Percentiles rank a stretch among this genome's conserved stretches.
These are phyloP conservation scores for Pseudorectes ferrugineus DNA, from an alignment of 2,113 vertebrate genomes.

Conservation along the genomic window DNA sequence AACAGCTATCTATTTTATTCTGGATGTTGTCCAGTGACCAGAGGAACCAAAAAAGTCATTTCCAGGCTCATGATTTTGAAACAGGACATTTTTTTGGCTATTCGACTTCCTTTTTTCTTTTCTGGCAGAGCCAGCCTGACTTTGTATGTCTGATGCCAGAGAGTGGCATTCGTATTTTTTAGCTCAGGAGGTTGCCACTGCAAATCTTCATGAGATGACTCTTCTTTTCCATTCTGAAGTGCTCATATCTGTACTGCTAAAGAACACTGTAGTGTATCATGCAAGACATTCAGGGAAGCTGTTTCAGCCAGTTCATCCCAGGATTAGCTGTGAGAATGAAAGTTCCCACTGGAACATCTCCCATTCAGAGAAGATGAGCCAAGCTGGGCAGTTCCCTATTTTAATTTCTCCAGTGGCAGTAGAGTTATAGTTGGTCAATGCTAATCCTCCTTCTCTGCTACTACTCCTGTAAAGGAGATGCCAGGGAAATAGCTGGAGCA, in stretches of 20 bases:
- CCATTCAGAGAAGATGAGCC: not conserved
- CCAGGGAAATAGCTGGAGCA: not conserved
- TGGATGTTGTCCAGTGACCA: not conserved
- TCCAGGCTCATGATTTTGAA: conserved; percentile 7
- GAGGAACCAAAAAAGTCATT: not conserved
- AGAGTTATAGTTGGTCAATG: not conserved
- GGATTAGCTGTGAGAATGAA: not conserved
- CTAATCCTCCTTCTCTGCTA: not conserved
- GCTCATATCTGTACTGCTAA: not conserved
- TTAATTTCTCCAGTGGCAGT: not conserved
- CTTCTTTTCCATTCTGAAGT: not conserved
- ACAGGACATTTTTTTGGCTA: not conserved
- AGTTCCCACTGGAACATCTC: not conserved
- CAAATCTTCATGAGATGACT: not conserved
- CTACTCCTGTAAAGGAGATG: not conserved
- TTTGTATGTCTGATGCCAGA: not conserved
- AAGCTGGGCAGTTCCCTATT: rapidly evolving
- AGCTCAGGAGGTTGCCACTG: not conserved
- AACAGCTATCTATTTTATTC: conserved; percentile 10
- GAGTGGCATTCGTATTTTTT: not conserved
- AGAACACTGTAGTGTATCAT: not conserved
- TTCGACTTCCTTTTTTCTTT: not conserved
- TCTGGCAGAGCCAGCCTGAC: not conserved
- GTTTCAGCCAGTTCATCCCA: not conserved
- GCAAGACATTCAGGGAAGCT: not conserved